These are phyloP conservation scores for Sitta carolinensis DNA, from an alignment of 2,797 vertebrate genomes.

Conservation along the genomic window DNA sequence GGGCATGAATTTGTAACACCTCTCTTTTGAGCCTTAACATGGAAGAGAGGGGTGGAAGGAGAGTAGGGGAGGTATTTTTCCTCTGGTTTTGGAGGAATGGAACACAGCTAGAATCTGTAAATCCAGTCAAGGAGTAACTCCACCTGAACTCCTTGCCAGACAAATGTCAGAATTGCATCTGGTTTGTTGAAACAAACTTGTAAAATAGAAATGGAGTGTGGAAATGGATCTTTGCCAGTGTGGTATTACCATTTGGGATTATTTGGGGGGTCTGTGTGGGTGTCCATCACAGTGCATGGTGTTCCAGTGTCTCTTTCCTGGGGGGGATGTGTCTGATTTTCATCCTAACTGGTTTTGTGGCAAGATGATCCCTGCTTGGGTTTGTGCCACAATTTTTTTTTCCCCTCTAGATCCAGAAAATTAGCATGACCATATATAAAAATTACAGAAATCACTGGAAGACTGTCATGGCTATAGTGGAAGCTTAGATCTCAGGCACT, in stretches of 20 bases:
- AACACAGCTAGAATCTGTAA: background rate
- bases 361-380: background rate
- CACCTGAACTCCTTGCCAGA: background rate
- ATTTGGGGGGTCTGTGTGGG: background rate
- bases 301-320: background rate
- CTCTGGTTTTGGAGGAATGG: background rate
- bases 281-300: background rate
- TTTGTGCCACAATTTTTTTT: background rate
- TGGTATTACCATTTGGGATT: background rate
- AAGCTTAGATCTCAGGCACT: background rate
- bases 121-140: background rate
- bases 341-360: background rate
- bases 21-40: background rate
- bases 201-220: background rate
- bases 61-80: background rate
- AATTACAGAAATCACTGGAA: background rate
- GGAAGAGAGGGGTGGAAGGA: background rate
- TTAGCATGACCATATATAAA: background rate
- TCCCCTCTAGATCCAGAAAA: background rate
- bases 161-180: background rate
- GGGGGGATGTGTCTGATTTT: background rate
- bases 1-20: background rate
- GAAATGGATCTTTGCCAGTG: background rate
- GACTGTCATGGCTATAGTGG: background rate
- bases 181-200: background rate